Conservation (phyloP, 2,888 invertebrate species). For the Abscondita cerata region DNA sequence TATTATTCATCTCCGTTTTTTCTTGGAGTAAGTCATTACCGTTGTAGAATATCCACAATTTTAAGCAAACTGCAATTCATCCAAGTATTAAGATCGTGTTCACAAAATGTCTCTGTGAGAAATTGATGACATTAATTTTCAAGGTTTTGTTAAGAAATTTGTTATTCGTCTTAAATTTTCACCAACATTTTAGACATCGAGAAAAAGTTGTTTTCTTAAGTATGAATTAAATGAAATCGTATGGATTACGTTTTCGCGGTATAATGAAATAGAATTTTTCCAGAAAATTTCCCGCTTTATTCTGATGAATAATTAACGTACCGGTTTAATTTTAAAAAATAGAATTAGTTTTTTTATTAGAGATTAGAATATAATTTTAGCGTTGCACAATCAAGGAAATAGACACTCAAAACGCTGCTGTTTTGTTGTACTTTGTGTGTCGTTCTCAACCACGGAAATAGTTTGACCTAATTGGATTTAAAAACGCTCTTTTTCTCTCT, state of each 20-base stretch:
- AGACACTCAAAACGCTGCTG: constrained; percentile 31
- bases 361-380: constrained; percentile 24
- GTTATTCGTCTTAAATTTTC: constrained; percentile 31
- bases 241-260: constrained; percentile 26
- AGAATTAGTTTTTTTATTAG: constrained; percentile 10
- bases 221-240: constrained; percentile 31
- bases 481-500: constrained; percentile 31
- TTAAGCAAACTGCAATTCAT: constrained; percentile 35
- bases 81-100: constrained; percentile 35
- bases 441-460: constrained; percentile 31
- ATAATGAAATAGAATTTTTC: constrained; percentile 20
- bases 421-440: constrained; percentile 27
- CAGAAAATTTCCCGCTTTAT: no score
- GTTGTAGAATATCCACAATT: constrained; percentile 24
- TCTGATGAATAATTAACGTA: background rate
- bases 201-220: constrained; percentile 32
- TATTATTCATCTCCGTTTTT: constrained; percentile 9
- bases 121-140: constrained; percentile 36
- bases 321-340: constrained; percentile 11
- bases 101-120: constrained; percentile 33
- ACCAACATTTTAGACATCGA: constrained; percentile 28
- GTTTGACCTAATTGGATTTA: constrained; percentile 34
- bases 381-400: constrained; percentile 39
- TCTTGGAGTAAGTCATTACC: constrained; percentile 20
- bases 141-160: constrained; percentile 35